A percentile compares a stretch with the other conserved stretches of the same genome.
phyloP scores from a whole-genome alignment of 2,888 invertebrate species.

The Pheosia tremula region DNA sequence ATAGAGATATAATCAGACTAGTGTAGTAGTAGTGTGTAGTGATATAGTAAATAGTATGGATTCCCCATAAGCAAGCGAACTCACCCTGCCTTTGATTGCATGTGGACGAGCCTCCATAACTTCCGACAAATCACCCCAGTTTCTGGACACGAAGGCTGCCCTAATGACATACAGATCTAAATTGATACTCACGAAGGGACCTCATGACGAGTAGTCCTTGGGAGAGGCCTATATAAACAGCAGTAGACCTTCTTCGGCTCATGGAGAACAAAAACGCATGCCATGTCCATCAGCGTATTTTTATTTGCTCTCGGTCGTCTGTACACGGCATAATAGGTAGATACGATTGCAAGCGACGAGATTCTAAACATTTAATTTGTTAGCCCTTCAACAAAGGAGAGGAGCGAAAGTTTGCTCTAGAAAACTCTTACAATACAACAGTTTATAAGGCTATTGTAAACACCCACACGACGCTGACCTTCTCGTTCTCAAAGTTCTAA shows the following conservation, averaged over 20 bases:
- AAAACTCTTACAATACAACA: constrained; percentile 25
- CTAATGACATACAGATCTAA: too few species aligned
- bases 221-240: too few species aligned
- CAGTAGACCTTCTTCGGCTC: too few species aligned
- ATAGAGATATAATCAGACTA: not conserved
- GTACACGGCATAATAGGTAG: constrained; percentile 2
- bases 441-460: constrained; percentile 28
- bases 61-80: not conserved
- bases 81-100: too few species aligned
- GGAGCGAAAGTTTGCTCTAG: constrained; percentile 46
- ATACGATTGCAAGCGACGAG: constrained; percentile 12
- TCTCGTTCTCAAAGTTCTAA: constrained; percentile 8
- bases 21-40: not conserved
- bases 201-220: too few species aligned
- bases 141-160: too few species aligned
- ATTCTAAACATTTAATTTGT: constrained; percentile 48
- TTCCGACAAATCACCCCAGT: too few species aligned
- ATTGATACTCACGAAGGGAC: too few species aligned
- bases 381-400: constrained; percentile 48
- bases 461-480: constrained; percentile 13
- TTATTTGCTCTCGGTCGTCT: not conserved
- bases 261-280: too few species aligned
- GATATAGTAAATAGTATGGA: not conserved
- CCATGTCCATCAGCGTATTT: too few species aligned
- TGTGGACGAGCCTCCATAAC: too few species aligned